A percentile compares a stretch with the other conserved stretches of the same genome.
Conservation (phyloP, 2,888 invertebrate species). For the Diloba caeruleocephala region DNA sequence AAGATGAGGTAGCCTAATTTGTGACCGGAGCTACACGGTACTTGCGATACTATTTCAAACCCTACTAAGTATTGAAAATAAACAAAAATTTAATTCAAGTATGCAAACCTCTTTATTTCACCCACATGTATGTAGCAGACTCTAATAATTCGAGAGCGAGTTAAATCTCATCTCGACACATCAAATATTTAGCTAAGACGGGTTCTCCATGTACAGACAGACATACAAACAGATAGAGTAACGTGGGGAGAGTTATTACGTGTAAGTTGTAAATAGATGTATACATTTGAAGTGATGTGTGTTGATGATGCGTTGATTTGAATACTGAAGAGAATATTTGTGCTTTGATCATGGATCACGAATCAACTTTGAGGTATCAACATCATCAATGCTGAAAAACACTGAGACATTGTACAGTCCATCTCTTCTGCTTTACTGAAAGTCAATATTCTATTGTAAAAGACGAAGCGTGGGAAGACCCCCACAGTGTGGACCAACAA, state of each 20-base stretch:
- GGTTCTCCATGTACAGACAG: slow-evolving; percentile 20
- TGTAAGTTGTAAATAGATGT: slow-evolving; percentile 28
- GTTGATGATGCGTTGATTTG: not conserved
- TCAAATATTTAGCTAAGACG: slow-evolving; percentile 81
- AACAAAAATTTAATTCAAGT: not conserved
- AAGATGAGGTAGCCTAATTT: too few species aligned
- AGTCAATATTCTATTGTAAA: too few species aligned
- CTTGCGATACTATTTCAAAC: too few species aligned
- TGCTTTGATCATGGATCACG: too few species aligned
- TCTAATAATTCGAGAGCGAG: slow-evolving; percentile 73
- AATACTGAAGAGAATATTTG: too few species aligned
- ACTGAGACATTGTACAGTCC: too few species aligned
- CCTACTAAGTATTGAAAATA: not conserved
- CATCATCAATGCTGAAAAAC: too few species aligned
- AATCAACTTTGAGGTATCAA: too few species aligned
- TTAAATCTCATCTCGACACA: slow-evolving; percentile 78
- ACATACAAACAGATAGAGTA: slow-evolving; percentile 10
- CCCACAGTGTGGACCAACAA: too few species aligned
- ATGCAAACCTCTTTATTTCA: slow-evolving; percentile 32
- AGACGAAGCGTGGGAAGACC: too few species aligned
- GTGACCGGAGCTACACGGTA: too few species aligned
- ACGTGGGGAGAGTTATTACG: slow-evolving; percentile 11
- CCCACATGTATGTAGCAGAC: slow-evolving; percentile 54
- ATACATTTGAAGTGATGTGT: not conserved
- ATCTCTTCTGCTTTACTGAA: too few species aligned